These are phyloP conservation scores for Hystrix brachyura DNA, from an alignment of 2,113 vertebrate genomes.

Conservation along the genomic window DNA sequence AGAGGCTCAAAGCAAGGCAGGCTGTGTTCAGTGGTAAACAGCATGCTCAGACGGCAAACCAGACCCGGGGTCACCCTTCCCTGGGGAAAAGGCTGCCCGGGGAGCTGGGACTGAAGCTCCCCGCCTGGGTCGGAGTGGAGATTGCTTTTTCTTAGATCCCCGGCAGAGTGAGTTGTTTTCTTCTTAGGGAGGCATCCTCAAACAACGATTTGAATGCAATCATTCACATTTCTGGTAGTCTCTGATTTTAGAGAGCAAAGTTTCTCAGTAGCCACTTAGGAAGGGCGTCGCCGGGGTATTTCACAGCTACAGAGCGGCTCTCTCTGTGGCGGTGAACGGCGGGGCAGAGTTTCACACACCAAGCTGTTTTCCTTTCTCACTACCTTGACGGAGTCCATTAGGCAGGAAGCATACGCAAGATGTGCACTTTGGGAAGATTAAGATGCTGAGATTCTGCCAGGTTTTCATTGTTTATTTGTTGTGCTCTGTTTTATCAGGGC, in stretches of 20 bases:
- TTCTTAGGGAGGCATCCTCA: slow-evolving; percentile 34
- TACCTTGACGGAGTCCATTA: background rate
- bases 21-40: background rate
- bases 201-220: slow-evolving; percentile 33
- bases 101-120: background rate
- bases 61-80: background rate
- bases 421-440: slow-evolving; percentile 7
- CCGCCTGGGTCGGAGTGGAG: background rate
- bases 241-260: slow-evolving; percentile 21
- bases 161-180: background rate
- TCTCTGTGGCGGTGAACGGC: slow-evolving; percentile 28
- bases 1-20: background rate
- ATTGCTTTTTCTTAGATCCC: background rate
- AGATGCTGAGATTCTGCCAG: background rate
- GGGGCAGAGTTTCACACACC: background rate
- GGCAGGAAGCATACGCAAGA: background rate
- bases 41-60: background rate
- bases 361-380: slow-evolving; percentile 49
- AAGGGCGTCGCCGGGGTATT: background rate
- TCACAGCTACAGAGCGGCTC: slow-evolving; percentile 21
- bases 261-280: background rate
- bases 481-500: background rate
- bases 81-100: background rate
- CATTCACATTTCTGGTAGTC: slow-evolving; percentile 5
- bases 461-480: background rate